Percentiles rank a stretch among this genome's conserved stretches.
Conservation (phyloP, 2,888 invertebrate species). For the Eupithecia exiguata region DNA sequence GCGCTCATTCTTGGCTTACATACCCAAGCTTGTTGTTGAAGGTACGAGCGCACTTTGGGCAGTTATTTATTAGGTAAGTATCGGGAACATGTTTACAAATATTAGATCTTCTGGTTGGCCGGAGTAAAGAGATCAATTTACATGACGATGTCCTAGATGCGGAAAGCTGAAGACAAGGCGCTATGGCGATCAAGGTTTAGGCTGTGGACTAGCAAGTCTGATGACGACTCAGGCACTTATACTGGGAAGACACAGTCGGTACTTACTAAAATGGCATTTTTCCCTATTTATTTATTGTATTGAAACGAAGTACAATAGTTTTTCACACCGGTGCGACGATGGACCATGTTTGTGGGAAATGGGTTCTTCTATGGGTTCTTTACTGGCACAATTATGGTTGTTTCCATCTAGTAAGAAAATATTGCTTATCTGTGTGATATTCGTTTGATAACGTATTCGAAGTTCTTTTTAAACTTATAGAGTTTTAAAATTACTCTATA, state of each 20-base stretch:
- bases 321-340: conserved; percentile 14
- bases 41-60: neutral
- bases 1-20: neutral
- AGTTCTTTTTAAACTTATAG: too few relatives aligned
- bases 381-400: neutral
- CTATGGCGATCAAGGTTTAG: too few relatives aligned
- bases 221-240: too few relatives aligned
- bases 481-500: too few relatives aligned
- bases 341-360: conserved; percentile 19
- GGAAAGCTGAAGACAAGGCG: too few relatives aligned
- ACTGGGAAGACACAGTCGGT: too few relatives aligned
- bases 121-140: too few relatives aligned
- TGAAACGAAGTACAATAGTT: conserved; percentile 30
- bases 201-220: too few relatives aligned
- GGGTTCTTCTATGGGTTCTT: neutral
- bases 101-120: neutral
- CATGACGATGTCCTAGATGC: too few relatives aligned
- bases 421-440: neutral
- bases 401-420: neutral
- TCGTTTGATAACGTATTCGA: neutral
- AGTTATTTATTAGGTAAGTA: neutral
- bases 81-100: neutral
- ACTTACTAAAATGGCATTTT: neutral
- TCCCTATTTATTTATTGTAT: neutral
- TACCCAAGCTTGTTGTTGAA: neutral